Evolutionary conservation across 2,113 vertebrate species (phyloP).

Genomic region (Lipotes vexillifer): DNA sequence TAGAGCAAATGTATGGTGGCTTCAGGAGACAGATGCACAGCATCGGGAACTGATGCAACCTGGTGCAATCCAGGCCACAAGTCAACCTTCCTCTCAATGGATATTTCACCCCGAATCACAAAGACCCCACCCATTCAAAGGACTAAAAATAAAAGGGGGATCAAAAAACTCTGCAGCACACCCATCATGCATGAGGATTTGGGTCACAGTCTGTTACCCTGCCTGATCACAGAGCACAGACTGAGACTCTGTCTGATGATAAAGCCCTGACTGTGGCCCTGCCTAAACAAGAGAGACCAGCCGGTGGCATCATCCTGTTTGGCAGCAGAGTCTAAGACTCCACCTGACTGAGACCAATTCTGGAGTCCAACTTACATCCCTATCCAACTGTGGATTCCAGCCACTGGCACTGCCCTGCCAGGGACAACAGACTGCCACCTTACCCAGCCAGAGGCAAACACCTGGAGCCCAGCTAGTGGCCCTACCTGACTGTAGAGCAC

Average conservation of each 20-base stretch:
- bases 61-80: background rate
- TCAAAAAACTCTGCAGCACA: background rate
- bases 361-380: background rate
- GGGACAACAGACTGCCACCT: background rate
- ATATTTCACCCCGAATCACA: background rate
- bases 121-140: background rate
- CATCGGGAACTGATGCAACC: background rate
- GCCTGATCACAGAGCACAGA: background rate
- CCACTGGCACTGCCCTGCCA: background rate
- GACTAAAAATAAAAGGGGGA: background rate
- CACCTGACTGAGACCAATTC: background rate
- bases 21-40: background rate
- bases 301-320: background rate
- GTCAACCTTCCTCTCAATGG: background rate
- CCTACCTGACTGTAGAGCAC: background rate
- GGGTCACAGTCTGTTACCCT: background rate
- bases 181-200: background rate
- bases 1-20: background rate
- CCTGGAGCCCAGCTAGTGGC: background rate
- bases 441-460: background rate
- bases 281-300: background rate
- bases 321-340: background rate
- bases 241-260: background rate
- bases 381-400: too few relatives aligned
- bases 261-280: background rate